These are phyloP conservation scores for Liparis tanakae DNA, from an alignment of 2,797 vertebrate species.

Conservation along the genomic window DNA sequence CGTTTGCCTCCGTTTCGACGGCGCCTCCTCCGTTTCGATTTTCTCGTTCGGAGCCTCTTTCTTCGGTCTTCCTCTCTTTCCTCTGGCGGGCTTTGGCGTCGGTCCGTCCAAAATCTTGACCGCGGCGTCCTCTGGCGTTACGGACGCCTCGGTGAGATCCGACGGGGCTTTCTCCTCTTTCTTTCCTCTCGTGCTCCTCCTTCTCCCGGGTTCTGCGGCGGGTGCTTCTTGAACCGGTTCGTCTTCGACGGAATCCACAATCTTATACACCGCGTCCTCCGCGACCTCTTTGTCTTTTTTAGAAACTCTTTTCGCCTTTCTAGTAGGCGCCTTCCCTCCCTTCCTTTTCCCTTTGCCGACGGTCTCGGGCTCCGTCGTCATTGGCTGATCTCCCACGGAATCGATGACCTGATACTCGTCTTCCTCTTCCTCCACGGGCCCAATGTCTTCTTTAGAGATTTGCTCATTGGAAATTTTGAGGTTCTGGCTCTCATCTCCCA, in stretches of 20 bases:
- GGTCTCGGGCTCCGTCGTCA: neutral
- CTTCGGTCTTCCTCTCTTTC: constrained; percentile 32
- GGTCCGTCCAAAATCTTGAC: no score
- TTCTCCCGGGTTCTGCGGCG: constrained; percentile 24
- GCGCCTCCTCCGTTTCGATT: constrained; percentile 1
- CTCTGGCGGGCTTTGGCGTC: constrained; percentile 34
- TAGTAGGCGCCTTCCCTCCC: neutral
- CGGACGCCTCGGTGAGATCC: neutral
- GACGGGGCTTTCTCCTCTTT: constrained; percentile 15
- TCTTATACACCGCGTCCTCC: constrained; percentile 24
- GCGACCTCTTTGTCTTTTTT: constrained; percentile 7
- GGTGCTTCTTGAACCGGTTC: neutral
- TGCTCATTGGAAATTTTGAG: no score
- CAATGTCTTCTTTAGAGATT: no score
- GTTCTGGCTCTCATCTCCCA: no score
- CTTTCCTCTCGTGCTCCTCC: constrained; percentile 41
- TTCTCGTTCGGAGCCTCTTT: neutral
- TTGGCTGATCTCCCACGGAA: constrained; percentile 45
- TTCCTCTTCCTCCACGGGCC: no score
- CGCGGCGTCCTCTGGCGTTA: constrained; percentile 31
- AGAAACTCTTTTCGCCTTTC: neutral
- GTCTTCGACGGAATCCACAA: constrained; percentile 53
- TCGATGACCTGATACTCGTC: constrained; percentile 42
- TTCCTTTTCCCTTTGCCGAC: constrained; percentile 10
- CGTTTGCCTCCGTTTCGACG: constrained; percentile 12